Percentiles rank a stretch among this genome's conserved stretches.
Conservation (phyloP, 2,113 vertebrate genomes). For the Pluvianellus socialis region DNA sequence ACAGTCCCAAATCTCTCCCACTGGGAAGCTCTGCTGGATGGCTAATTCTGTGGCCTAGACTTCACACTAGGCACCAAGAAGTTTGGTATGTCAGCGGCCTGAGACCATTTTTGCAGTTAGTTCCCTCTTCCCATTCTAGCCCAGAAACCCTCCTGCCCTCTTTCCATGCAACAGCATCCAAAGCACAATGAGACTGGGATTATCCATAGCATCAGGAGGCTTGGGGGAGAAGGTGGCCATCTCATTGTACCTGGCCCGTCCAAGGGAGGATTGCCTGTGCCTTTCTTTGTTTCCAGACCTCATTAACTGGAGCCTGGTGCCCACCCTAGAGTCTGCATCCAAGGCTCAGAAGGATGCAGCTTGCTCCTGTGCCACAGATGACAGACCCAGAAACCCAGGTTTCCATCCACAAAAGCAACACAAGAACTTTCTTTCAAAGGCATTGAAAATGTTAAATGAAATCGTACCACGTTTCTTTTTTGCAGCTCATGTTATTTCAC, state of each 20-base stretch:
- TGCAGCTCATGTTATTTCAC: neutral
- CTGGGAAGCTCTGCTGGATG: neutral
- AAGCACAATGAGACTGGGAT: neutral
- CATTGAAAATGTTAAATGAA: neutral
- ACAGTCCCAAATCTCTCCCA: neutral
- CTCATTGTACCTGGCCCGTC: neutral
- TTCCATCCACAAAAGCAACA: neutral
- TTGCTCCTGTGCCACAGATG: rapidly evolving
- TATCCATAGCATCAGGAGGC: neutral
- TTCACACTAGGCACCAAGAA: neutral
- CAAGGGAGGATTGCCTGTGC: neutral
- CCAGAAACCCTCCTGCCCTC: neutral
- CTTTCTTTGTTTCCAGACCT: neutral
- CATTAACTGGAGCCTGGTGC: neutral
- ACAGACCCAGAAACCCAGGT: neutral
- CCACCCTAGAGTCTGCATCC: neutral
- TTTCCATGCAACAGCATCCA: neutral
- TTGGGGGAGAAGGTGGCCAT: neutral
- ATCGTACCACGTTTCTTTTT: neutral
- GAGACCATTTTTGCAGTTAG: neutral
- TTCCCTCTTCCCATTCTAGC: neutral
- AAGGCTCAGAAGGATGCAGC: neutral
- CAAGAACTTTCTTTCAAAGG: neutral
- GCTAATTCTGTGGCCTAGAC: neutral
- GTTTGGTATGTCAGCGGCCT: neutral